Percentiles rank a stretch among this genome's conserved stretches.
Evolutionary conservation across 2,113 vertebrate species (phyloP).

Genomic region (Chaenocephalus aceratus): DNA sequence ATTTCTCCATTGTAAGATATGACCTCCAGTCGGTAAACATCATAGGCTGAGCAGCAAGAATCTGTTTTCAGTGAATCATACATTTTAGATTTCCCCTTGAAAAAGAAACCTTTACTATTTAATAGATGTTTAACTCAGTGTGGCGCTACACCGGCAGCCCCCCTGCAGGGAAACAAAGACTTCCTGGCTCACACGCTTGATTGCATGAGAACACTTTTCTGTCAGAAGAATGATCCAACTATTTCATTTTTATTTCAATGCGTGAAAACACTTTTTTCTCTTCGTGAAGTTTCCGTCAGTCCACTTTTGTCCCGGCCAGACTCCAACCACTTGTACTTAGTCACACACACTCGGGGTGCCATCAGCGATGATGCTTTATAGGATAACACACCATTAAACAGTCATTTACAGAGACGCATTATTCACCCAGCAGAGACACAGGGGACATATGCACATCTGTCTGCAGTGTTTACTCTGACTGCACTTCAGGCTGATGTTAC

Average conservation of each 20-base stretch:
- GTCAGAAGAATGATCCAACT: neutral
- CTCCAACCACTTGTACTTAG: neutral
- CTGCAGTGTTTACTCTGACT: constrained; percentile 17
- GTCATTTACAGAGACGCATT: constrained; percentile 39
- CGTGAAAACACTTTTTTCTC: neutral
- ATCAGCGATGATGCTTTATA: constrained; percentile 47
- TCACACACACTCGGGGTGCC: constrained; percentile 17
- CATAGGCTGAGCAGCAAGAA: neutral
- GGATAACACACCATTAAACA: constrained; percentile 51
- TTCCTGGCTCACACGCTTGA: neutral
- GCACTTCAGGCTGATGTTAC: constrained; percentile 26
- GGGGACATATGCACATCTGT: constrained; percentile 58
- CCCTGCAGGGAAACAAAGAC: neutral
- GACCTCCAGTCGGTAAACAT: neutral
- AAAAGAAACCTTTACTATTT: constrained; percentile 25
- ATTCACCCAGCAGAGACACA: constrained; percentile 46
- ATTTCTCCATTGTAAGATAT: neutral
- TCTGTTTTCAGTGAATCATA: neutral
- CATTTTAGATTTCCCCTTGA: neutral
- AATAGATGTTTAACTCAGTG: neutral
- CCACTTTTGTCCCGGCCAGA: neutral
- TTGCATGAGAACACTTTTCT: neutral
- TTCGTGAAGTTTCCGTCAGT: neutral
- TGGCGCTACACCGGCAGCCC: neutral
- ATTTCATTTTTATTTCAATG: neutral